phyloP scores from a whole-genome alignment of 2,888 invertebrate genomes.

The Isoperla grammatica region DNA sequence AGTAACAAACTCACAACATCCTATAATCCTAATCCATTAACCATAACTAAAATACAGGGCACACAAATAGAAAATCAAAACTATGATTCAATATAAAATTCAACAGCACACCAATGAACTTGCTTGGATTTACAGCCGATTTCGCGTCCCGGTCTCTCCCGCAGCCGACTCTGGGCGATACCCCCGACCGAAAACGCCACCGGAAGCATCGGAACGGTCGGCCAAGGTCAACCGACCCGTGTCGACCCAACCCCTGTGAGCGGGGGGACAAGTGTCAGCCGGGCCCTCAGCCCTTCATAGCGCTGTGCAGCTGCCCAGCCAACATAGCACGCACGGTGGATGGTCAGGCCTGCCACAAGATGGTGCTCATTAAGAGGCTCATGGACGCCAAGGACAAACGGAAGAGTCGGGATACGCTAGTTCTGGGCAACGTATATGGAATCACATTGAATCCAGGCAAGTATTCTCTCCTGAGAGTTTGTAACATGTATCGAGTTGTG shows the following conservation, averaged over 20 bases:
- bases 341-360: constrained; percentile 8
- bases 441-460: too few species aligned
- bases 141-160: too few species aligned
- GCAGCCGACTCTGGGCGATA: background rate
- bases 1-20: too few species aligned
- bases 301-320: constrained; percentile 24
- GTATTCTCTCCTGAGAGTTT: too few species aligned
- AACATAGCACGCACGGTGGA: background rate
- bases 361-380: constrained; percentile 2
- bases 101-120: too few species aligned
- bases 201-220: constrained; percentile 2
- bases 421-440: constrained; percentile 1
- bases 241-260: constrained; percentile 25
- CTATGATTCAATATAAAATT: too few species aligned
- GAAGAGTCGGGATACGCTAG: background rate
- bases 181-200: constrained; percentile 3
- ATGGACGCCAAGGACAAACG: background rate
- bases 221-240: constrained; percentile 11
- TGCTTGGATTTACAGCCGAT: too few species aligned
- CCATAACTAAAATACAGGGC: too few species aligned
- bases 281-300: constrained; percentile 21
- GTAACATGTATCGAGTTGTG: too few species aligned
- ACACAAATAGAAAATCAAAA: too few species aligned
- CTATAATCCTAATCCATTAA: too few species aligned
- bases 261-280: constrained; percentile 22